Evolutionary conservation across 2,888 invertebrate species (phyloP).

Genomic region (Drosophila anomalata): DNA sequence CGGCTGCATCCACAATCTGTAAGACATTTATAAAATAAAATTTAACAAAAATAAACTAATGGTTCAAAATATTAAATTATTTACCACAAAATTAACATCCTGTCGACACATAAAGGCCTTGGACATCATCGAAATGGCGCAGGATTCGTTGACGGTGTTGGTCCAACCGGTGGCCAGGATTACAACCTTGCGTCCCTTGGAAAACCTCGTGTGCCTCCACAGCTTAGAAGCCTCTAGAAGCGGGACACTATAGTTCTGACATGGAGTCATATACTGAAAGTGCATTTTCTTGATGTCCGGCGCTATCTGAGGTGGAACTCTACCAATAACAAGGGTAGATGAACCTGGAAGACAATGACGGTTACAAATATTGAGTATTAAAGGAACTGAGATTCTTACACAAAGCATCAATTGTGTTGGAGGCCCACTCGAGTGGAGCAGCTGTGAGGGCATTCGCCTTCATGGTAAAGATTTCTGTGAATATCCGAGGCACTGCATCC

Average conservation of each 20-base stretch:
- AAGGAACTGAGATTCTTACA: conserved; percentile 57
- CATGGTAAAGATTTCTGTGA: conserved; percentile 63
- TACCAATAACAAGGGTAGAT: conserved; percentile 61
- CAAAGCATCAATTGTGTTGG: conserved; percentile 67
- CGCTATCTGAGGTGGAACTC: conserved; percentile 63
- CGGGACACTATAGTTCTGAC: conserved; percentile 76
- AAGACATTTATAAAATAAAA: background rate
- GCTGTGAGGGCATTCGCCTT: conserved; percentile 74
- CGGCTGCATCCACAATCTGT: conserved; percentile 78
- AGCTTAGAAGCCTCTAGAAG: conserved; percentile 70
- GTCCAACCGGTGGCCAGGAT: conserved; percentile 83
- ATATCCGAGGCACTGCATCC: conserved; percentile 43
- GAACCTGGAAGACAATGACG: conserved; percentile 62
- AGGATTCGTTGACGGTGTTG: conserved; percentile 74
- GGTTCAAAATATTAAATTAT: background rate
- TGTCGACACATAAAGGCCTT: conserved; percentile 80
- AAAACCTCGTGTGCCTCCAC: conserved; percentile 77
- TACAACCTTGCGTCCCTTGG: conserved; percentile 71
- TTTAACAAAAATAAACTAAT: too few species aligned
- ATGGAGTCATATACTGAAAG: conserved; percentile 77
- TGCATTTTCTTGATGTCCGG: conserved; percentile 79
- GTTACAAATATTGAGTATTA: background rate
- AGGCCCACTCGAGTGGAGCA: conserved; percentile 71
- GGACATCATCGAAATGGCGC: conserved; percentile 68
- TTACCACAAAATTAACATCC: conserved; percentile 81